A percentile compares a stretch with the other conserved stretches of the same genome.
phyloP scores from a whole-genome alignment of 2,888 invertebrate species.

The Cantharis nigra region DNA sequence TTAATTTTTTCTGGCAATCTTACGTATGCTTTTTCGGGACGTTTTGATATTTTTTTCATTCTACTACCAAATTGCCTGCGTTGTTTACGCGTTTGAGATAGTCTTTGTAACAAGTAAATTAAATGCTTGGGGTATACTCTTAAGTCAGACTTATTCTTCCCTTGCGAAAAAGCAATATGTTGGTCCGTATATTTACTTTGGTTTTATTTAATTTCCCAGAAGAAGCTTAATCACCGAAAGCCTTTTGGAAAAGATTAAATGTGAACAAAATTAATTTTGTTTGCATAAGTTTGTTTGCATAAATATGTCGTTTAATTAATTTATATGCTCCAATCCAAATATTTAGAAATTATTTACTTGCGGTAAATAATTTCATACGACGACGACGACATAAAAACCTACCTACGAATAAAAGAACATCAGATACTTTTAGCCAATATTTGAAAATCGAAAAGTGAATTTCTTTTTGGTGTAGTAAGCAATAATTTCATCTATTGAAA shows the following conservation, averaged over 20 bases:
- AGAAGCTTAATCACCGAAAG: neutral
- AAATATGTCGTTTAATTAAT: neutral
- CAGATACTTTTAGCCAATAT: slow-evolving; percentile 7
- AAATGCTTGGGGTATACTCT: neutral
- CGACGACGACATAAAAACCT: neutral
- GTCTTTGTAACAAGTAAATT: neutral
- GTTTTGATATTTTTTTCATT: neutral
- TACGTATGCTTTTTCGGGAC: neutral
- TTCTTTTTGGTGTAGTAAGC: slow-evolving; percentile 15
- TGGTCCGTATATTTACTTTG: slow-evolving; percentile 3
- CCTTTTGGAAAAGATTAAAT: neutral
- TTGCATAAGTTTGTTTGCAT: neutral
- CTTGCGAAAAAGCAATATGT: neutral
- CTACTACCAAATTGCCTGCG: neutral
- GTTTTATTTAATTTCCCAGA: slow-evolving; percentile 13
- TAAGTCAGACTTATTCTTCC: neutral
- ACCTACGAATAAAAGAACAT: neutral
- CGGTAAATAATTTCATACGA: neutral
- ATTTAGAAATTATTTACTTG: neutral
- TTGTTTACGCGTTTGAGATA: neutral
- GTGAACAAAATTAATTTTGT: neutral
- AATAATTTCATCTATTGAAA: slow-evolving; percentile 11
- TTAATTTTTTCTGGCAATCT: neutral
- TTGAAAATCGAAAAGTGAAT: slow-evolving; percentile 15
- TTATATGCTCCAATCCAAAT: neutral